Evolutionary conservation across 2,113 vertebrate genomes (phyloP), one percentile per base, ranked within the genome.

Genomic region (Macroglossus sobrinus): DNA sequence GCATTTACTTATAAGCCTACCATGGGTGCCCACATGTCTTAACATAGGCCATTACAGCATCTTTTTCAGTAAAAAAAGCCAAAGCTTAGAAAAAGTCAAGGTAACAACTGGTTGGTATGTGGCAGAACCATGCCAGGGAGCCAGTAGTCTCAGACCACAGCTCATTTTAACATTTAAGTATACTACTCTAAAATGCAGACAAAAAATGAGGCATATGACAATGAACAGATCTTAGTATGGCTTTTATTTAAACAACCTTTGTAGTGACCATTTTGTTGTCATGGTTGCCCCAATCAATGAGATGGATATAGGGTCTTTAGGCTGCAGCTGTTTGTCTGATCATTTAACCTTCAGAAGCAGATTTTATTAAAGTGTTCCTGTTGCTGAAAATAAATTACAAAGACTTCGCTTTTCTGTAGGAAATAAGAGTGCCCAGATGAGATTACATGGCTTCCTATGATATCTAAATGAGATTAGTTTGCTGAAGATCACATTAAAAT

Each of bases 381-480:
- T 94, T 97, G 50, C 95, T 94, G 90, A 97, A 75, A 97, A 92
- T 88, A 90, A 98, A 97, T 33, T 78, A 95, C 61, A 92, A 96
- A 90, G 53, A 19, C 95, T 57, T 76, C 82, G 85, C 86, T 98
- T 91, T 97, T 97, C 87, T 57, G 78, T 91, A 87, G 38, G 85
- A 78, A 97, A 86, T 24, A 92, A 85, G 96, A 96, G 21, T 96
- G 72, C 78, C 96, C 93, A 86, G 97, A 97, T 98, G 93, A 28
- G 75, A 95, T 97, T 97, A 97, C 97, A 97, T 63, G 84, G 95
- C 96, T 97, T 97, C 96, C 96, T 98, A 97, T 96, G 97, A 97
- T 98, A 97, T 98, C 97, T 97, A 98, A 97, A 98, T 96, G 97
- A 97, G 97, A 98, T 98, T 98, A 97, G 97, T 97, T 98, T 95